Evolutionary conservation across 2,113 vertebrate species (phyloP).

Genomic region (Pedionomus torquatus): DNA sequence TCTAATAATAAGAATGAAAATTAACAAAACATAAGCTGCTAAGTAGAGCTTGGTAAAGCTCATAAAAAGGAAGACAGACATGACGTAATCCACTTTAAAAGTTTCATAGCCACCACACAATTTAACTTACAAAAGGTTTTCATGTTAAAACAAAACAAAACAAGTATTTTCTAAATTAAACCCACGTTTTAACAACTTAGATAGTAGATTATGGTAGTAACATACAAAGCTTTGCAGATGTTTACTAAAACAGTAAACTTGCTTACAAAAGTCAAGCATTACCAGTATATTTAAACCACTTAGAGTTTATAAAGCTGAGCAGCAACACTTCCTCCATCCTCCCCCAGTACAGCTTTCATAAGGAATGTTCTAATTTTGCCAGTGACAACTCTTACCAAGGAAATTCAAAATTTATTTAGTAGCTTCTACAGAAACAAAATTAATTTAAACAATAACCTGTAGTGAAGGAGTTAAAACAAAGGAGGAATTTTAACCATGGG

Average conservation of each 20-base stretch:
- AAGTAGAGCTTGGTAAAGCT: not conserved
- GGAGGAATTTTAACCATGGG: not conserved
- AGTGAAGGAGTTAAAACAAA: not conserved
- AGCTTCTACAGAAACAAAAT: conserved; percentile 19
- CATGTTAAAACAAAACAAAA: not conserved
- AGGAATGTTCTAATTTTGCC: not conserved
- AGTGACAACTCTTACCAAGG: not conserved
- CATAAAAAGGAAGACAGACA: not conserved
- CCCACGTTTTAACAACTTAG: not conserved
- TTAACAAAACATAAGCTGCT: not conserved
- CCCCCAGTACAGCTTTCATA: not conserved
- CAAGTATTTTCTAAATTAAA: not conserved
- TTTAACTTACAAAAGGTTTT: not conserved
- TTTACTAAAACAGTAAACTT: not conserved
- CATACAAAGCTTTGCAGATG: not conserved
- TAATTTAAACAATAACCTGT: not conserved
- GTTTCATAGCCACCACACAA: not conserved
- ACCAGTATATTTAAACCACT: not conserved
- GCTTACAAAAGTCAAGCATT: not conserved
- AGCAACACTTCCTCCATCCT: not conserved
- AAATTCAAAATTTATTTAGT: conserved; percentile 51
- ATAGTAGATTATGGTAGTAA: not conserved
- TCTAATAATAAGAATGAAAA: not conserved
- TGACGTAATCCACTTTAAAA: not conserved
- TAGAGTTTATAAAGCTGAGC: not conserved